A percentile compares a stretch with the other conserved stretches of the same genome.
Evolutionary conservation across 2,113 vertebrate species (phyloP).

Genomic region (Tupaia tana): DNA sequence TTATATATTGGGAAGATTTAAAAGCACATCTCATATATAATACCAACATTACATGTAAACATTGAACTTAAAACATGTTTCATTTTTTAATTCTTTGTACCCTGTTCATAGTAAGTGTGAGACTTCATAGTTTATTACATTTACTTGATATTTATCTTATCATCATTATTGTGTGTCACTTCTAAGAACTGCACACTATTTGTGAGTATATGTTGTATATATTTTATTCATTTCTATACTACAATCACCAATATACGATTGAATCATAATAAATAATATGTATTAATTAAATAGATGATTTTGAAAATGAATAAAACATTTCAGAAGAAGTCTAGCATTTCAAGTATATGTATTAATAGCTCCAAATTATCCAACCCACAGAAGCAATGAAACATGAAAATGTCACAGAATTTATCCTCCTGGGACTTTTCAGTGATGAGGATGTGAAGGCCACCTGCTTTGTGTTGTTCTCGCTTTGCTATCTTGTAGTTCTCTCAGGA

Average conservation of each 20-base stretch:
- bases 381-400: constrained; percentile 34
- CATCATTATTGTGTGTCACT: background rate
- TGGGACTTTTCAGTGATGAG: constrained; percentile 26
- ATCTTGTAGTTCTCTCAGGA: constrained; percentile 56
- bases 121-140: background rate
- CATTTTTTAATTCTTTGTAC: background rate
- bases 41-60: background rate
- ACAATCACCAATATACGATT: background rate
- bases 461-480: constrained; percentile 62
- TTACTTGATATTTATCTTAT: background rate
- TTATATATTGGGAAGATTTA: background rate
- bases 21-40: background rate
- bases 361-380: background rate
- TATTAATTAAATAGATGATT: background rate
- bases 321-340: background rate
- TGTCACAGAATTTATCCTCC: constrained; percentile 66
- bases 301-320: background rate
- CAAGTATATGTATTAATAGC: background rate
- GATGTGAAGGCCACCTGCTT: background rate
- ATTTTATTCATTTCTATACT: background rate
- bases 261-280: background rate
- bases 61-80: background rate
- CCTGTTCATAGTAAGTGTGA: background rate
- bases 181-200: background rate
- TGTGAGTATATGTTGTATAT: background rate